These are phyloP conservation scores for Rhagoletis pomonella DNA, from an alignment of 1,140 invertebrate genomes.

Conservation along the genomic window DNA sequence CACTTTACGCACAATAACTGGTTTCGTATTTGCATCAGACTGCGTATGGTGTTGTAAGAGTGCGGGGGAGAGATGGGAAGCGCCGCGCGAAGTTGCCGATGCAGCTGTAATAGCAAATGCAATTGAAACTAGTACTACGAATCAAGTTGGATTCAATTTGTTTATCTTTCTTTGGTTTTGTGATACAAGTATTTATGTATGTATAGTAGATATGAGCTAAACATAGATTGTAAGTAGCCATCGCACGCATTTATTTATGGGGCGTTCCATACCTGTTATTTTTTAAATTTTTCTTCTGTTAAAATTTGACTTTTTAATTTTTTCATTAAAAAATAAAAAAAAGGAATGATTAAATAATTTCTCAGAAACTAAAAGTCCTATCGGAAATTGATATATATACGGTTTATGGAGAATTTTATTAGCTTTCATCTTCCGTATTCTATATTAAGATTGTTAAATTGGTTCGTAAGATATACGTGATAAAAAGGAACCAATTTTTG, in stretches of 20 bases:
- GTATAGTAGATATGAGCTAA: constrained; percentile 24
- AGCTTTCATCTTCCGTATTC: too few species aligned
- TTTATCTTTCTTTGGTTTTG: constrained; percentile 2
- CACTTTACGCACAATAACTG: constrained; percentile 41
- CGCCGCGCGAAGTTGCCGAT: background rate
- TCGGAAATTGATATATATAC: too few species aligned
- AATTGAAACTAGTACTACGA: background rate
- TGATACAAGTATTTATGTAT: constrained; percentile 1
- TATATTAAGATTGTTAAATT: too few species aligned
- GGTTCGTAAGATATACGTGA: too few species aligned
- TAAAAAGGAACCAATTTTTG: too few species aligned
- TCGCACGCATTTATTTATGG: background rate
- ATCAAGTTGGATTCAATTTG: background rate
- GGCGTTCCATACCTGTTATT: too few species aligned
- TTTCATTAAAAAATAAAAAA: too few species aligned
- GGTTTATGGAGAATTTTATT: too few species aligned
- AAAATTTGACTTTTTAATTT: too few species aligned
- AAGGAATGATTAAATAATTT: too few species aligned
- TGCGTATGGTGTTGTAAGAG: background rate
- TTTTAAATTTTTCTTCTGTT: too few species aligned
- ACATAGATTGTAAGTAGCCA: constrained; percentile 21
- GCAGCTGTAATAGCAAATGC: constrained; percentile 9
- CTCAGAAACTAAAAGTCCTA: too few species aligned
- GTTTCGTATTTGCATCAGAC: background rate
- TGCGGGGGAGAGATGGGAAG: background rate